These are phyloP conservation scores for Eulemur coronatus DNA, from an alignment of 2,797 vertebrate species.

Conservation along the genomic window DNA sequence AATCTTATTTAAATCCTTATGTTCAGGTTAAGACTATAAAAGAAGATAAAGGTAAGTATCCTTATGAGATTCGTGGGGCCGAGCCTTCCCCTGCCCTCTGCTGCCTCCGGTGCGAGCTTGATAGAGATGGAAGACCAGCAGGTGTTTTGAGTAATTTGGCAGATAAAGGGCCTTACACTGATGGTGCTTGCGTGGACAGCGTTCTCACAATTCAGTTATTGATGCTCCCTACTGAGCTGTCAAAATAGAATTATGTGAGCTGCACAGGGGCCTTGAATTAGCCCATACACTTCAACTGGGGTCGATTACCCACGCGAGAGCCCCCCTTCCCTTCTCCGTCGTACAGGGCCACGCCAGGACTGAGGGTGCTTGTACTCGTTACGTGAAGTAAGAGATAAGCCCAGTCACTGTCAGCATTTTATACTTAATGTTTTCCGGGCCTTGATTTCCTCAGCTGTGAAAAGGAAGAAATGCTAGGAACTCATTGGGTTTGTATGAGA, in stretches of 20 bases:
- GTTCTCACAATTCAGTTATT: neutral
- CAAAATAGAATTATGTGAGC: constrained; percentile 58
- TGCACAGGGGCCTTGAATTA: constrained; percentile 12
- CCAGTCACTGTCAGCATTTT: neutral
- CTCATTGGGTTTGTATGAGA: neutral
- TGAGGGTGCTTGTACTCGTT: neutral
- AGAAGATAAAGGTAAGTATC: constrained; percentile 1
- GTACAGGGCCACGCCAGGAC: neutral
- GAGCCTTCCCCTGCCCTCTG: neutral
- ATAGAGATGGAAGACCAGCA: neutral
- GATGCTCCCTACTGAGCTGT: constrained; percentile 55
- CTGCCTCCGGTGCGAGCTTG: neutral
- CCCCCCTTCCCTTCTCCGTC: neutral
- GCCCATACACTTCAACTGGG: constrained; percentile 33
- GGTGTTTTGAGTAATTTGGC: neutral
- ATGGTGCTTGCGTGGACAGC: neutral
- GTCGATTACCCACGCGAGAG: neutral
- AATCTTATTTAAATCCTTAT: constrained; percentile 46
- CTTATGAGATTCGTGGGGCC: neutral
- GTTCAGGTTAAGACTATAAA: constrained; percentile 26
- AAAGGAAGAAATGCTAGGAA: constrained; percentile 7
- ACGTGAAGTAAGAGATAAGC: neutral
- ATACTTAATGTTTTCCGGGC: neutral
- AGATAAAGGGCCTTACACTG: neutral
- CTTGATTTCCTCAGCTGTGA: neutral